Base-by-base conservation (phyloP, 2,797 vertebrate species). In the Esox masquinongy region DNA sequence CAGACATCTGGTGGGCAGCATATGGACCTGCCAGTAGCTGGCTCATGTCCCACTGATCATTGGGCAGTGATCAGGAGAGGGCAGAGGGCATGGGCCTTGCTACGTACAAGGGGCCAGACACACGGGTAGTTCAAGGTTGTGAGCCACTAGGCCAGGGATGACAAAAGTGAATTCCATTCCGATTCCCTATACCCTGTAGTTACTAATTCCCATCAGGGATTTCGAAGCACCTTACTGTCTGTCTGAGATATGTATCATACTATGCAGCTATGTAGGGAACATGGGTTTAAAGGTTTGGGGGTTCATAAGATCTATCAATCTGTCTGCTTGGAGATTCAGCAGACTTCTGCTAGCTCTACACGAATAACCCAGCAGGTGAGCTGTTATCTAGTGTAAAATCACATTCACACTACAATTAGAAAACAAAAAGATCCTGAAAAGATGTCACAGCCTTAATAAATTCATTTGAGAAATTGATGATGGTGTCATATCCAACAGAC, bases 1-100 rank as follows among this genome's bases (percentile, higher is more conserved):
- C 7, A 49, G 31, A 75, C 78, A 75, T 79, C 74, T 76, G 70
- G 26, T 61, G 14, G 17, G 29, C 29, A 68, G 34, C 73, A 79
- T 72, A 68, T 75, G 78, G 78, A 72, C 61, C 69, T 56, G 74
- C 26, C 61, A 36, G 26, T 59, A 36, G 11, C 73, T 72, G 73
- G 70, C 70, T 63, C 63, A 1, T 2, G 34, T 61, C 74, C 78
- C 14, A 8, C 69, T 70, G 39, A 75, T 29, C 39, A 5, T 61
- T 53, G 68, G 61, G 67, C 53, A 47, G 43, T 56, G 53, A 56
- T 22, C n/a, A n/a, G 51, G 6, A 56, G 51, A 56, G 19, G 19
- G 53, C 19, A 7, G 53, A 39, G 36, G 4, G 36, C 36, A 8
- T 39, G 36, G 53, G n/a, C n/a, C 43, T 47, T 22, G 53, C 7